Conservation (phyloP, 2,797 vertebrate species). For the Tiaroga cobitis region DNA sequence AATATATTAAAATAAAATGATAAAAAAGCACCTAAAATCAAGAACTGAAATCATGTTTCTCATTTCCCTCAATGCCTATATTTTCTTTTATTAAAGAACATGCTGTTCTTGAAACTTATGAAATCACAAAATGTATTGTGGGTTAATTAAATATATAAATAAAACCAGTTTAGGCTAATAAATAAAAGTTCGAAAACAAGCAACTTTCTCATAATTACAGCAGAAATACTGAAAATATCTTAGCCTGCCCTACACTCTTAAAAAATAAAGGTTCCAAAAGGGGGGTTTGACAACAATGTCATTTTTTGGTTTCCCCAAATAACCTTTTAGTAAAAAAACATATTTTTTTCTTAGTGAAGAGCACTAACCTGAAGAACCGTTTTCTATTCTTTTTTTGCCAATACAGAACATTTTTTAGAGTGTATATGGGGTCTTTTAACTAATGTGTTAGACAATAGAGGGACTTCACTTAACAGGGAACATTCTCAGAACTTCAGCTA, state of each 20-base stretch:
- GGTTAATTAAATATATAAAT: neutral
- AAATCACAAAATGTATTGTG: too few relatives aligned
- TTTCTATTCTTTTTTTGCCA: neutral
- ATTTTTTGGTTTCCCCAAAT: neutral
- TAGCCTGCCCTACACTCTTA: neutral
- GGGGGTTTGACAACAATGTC: neutral
- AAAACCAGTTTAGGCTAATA: neutral
- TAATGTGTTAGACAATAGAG: neutral
- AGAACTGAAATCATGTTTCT: neutral
- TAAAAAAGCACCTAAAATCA: neutral
- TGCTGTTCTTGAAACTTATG: neutral
- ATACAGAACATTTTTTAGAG: neutral
- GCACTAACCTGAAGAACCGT: neutral
- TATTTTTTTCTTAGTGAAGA: neutral
- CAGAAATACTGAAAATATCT: neutral
- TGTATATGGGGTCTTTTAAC: neutral
- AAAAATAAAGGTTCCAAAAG: neutral
- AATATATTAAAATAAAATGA: neutral
- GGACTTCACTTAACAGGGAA: neutral
- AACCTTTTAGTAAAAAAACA: neutral
- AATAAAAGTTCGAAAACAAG: neutral
- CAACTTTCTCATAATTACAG: neutral
- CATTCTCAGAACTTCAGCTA: too few relatives aligned
- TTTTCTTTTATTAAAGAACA: neutral
- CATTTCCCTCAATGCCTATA: neutral